Evolutionary conservation across 1,140 invertebrate genomes (phyloP), one percentile per base, ranked within the genome.

Genomic region (Antheraea pernyi): DNA sequence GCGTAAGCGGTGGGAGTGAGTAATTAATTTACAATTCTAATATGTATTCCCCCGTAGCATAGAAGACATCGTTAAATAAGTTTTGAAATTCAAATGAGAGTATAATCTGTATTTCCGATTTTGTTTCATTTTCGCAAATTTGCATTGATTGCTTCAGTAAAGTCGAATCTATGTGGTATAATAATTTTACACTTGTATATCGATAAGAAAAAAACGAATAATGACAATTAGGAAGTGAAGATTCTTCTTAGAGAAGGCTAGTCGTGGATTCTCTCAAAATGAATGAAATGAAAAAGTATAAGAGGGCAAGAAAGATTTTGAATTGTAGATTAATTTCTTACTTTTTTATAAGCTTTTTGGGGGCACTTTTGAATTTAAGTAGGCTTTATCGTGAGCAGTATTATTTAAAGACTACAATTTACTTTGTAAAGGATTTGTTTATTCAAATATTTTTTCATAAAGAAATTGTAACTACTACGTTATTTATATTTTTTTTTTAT

Each of bases 21-120:
- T 82, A 83, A 83, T 85, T 83, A 83, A 85, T 85, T 83, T 85
- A 79, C 76, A 83, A 81, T 85, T 82, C 80, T 80, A 83, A 79
- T 85, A 70, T 78, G 69, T 77, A 79, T 77, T 67, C 72, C 70
- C 48, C 73, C 68, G 60, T 69, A 68, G 66, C 67, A 77, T 73
- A 69, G 65, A 74, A 69, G 65, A 74, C 73, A 76, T 75, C 46
- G 71, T 71, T 69, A 72, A 69, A 67, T 67, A 62, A 65, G 72
- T 79, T 79, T 76, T 74, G 70, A 75, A 79, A 78, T 72, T 78
- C 68, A 77, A 77, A 77, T 80, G 65, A 70, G 67, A 69, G 59
- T 22, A 75, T 73, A 75, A 79, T 76, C 65, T 72, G 68, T 67
- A 66, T 72, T 67, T 76, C 65, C 65, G 59, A 68, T 76, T 65